A percentile compares a stretch with the other conserved stretches of the same genome.
phyloP scores from a whole-genome alignment of 2,888 invertebrate species.

The Drosophila koepferae region DNA sequence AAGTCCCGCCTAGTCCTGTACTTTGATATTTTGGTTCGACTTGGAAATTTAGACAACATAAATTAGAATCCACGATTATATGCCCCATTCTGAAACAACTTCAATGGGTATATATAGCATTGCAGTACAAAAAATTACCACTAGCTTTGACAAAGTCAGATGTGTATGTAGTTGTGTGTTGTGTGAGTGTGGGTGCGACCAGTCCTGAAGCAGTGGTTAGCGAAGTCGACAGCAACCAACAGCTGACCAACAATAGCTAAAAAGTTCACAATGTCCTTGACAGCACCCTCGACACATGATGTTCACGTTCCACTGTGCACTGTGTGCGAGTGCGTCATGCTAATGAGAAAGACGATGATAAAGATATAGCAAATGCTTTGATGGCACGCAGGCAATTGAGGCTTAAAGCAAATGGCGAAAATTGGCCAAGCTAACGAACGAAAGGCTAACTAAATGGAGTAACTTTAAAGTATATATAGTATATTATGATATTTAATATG shows the following conservation, averaged over 20 bases:
- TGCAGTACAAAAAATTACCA: slow-evolving; percentile 32
- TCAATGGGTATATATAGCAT: not conserved
- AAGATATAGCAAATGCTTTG: slow-evolving; percentile 19
- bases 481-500: not conserved
- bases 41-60: too few relatives aligned
- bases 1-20: too few relatives aligned
- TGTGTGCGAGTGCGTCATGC: slow-evolving; percentile 33
- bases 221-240: not conserved
- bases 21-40: too few relatives aligned
- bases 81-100: not conserved
- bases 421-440: not conserved
- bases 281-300: not conserved
- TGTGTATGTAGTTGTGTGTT: not conserved
- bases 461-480: not conserved
- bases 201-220: not conserved
- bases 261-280: slow-evolving; percentile 16
- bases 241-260: not conserved
- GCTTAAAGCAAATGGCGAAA: not conserved
- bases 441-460: not conserved
- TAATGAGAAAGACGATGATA: slow-evolving; percentile 60
- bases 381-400: slow-evolving; percentile 5
- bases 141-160: slow-evolving; percentile 26
- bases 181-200: not conserved
- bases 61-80: too few relatives aligned
- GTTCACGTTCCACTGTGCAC: slow-evolving; percentile 2